phyloP scores from a whole-genome alignment of 1,140 invertebrate species.

The Brachionus angularis region DNA sequence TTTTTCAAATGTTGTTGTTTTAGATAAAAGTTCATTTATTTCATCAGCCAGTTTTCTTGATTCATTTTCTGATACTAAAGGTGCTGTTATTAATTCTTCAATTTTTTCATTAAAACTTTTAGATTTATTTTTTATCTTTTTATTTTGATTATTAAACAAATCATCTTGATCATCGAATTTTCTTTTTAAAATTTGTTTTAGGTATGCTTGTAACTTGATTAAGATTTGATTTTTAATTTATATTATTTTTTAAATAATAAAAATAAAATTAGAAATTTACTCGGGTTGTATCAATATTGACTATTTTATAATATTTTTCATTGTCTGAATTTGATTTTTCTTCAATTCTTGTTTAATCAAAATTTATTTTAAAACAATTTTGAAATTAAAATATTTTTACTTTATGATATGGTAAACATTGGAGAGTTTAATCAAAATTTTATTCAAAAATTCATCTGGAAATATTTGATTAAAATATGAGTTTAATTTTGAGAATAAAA shows the following conservation, averaged over 20 bases:
- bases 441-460: not conserved
- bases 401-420: constrained; percentile 20
- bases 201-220: constrained; percentile 1
- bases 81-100: not conserved
- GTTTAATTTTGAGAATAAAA: constrained; percentile 17
- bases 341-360: not conserved
- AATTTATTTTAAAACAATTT: not conserved
- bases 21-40: constrained; percentile 21
- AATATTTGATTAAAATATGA: not conserved
- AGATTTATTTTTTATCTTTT: not conserved
- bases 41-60: not conserved
- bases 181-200: constrained; percentile 23
- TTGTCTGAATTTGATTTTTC: constrained; percentile 22
- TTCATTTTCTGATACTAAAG: constrained; percentile 10
- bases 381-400: constrained; percentile 13
- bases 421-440: not conserved
- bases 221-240: not conserved
- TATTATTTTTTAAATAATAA: too few species aligned
- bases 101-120: not conserved
- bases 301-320: constrained; percentile 29
- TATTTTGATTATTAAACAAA: not conserved
- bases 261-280: not conserved
- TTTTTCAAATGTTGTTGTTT: constrained; percentile 35
- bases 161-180: not conserved
- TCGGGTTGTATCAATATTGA: not conserved